A percentile compares a stretch with the other conserved stretches of the same genome.
These are phyloP conservation scores for Tetragnatha versicolor DNA, from an alignment of 1,140 invertebrate genomes.

Conservation along the genomic window DNA sequence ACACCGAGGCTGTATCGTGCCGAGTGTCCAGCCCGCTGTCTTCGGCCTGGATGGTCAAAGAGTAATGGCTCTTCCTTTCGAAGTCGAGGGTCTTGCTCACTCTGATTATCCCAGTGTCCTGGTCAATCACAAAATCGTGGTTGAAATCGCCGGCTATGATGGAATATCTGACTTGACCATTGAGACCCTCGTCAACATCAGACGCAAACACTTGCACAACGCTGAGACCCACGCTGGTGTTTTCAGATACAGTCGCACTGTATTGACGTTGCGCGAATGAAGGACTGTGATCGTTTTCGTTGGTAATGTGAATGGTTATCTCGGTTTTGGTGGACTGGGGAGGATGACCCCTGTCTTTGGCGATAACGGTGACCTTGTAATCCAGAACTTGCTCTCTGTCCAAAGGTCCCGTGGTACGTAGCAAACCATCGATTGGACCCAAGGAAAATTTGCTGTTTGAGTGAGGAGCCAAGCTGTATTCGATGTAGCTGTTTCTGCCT, in stretches of 20 bases:
- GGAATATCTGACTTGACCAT: conserved; percentile 86
- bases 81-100: conserved; percentile 91
- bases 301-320: conserved; percentile 79
- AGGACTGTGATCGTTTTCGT: conserved; percentile 94
- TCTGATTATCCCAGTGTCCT: conserved; percentile 85
- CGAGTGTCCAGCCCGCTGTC: conserved; percentile 70
- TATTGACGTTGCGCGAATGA: conserved; percentile 89
- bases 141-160: conserved; percentile 89
- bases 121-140: conserved; percentile 86
- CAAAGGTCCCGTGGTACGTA: conserved; percentile 79
- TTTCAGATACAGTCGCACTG: conserved; percentile 85
- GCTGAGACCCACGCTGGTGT: conserved; percentile 89
- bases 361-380: conserved; percentile 61
- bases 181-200: conserved; percentile 87
- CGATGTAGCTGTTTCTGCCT: conserved; percentile 90
- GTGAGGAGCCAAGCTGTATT: conserved; percentile 75
- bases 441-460: conserved; percentile 72
- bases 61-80: conserved; percentile 84
- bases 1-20: conserved; percentile 75
- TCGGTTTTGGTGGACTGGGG: conserved; percentile 74
- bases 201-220: conserved; percentile 85
- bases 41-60: conserved; percentile 84
- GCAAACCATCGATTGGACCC: conserved; percentile 84
- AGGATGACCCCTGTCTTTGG: conserved; percentile 85
- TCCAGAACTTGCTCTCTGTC: conserved; percentile 77